These are phyloP conservation scores for Channa maculata DNA, from an alignment of 2,113 vertebrate genomes.

Conservation along the genomic window DNA sequence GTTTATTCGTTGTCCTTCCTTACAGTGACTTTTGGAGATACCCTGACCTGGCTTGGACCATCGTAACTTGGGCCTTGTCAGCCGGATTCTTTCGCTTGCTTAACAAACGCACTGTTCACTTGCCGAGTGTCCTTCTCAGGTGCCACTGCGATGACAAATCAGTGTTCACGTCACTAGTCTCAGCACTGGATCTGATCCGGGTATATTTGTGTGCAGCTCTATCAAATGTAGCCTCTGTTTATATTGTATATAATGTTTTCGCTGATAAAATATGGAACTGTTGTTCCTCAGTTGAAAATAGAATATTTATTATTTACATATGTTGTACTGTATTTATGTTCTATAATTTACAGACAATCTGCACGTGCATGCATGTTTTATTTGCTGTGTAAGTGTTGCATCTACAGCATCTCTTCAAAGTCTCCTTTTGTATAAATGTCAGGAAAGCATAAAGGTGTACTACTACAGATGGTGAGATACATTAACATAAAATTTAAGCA, in stretches of 20 bases:
- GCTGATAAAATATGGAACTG: neutral
- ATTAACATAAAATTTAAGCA: constrained; percentile 77
- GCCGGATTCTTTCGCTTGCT: no score
- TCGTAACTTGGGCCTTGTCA: no score
- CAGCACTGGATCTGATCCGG: no score
- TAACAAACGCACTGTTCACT: no score
- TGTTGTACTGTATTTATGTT: constrained; percentile 18
- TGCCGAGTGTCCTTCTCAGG: no score
- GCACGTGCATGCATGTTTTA: neutral
- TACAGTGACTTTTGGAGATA: no score
- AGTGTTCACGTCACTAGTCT: no score
- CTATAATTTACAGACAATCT: neutral
- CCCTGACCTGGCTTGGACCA: no score
- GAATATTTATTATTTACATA: neutral
- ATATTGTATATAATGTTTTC: neutral
- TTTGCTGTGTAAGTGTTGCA: constrained; percentile 13
- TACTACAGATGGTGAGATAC: constrained; percentile 74
- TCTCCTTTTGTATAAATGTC: constrained; percentile 17
- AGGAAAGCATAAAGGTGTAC: constrained; percentile 51
- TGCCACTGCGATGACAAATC: no score
- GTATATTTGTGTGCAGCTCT: neutral
- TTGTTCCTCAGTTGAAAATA: neutral
- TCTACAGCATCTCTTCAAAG: constrained; percentile 30
- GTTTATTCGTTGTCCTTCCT: no score
- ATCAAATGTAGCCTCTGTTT: constrained; percentile 1